These are phyloP conservation scores for Drosophila rellima DNA, from an alignment of 2,888 invertebrate species.

Conservation along the genomic window DNA sequence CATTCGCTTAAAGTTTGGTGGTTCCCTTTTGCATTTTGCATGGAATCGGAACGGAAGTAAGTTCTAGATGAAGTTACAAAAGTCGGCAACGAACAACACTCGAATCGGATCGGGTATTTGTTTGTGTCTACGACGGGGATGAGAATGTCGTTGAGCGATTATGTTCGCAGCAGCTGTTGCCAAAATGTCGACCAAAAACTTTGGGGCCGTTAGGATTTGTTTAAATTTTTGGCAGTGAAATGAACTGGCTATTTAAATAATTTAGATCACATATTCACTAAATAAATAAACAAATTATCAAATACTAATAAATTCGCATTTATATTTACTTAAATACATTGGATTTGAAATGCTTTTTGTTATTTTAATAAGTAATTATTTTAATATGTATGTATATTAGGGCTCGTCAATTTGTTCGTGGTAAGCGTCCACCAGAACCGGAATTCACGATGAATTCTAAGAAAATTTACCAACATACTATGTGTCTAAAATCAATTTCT, in stretches of 20 bases:
- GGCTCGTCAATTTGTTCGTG: no score
- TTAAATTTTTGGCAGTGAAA: slow-evolving; percentile 13
- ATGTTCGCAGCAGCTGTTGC: slow-evolving; percentile 63
- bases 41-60: slow-evolving; percentile 44
- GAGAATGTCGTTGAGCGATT: slow-evolving; percentile 64
- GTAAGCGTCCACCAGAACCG: no score
- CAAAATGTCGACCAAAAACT: slow-evolving; percentile 14
- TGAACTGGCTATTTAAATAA: neutral
- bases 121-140: slow-evolving; percentile 48
- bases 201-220: neutral
- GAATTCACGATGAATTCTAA: no score
- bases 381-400: no score
- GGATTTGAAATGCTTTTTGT: no score
- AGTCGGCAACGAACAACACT: slow-evolving; percentile 47
- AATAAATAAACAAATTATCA: neutral
- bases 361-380: no score
- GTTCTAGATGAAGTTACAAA: slow-evolving; percentile 58
- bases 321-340: neutral
- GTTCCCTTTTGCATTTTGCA: slow-evolving; percentile 12
- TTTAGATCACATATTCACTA: neutral
- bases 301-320: neutral
- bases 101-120: slow-evolving; percentile 44
- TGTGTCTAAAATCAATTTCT: no score
- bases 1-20: slow-evolving; percentile 67
- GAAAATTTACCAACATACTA: no score